These are phyloP conservation scores for Neodontobutis hainanensis DNA, from an alignment of 2,113 vertebrate species.

Conservation along the genomic window DNA sequence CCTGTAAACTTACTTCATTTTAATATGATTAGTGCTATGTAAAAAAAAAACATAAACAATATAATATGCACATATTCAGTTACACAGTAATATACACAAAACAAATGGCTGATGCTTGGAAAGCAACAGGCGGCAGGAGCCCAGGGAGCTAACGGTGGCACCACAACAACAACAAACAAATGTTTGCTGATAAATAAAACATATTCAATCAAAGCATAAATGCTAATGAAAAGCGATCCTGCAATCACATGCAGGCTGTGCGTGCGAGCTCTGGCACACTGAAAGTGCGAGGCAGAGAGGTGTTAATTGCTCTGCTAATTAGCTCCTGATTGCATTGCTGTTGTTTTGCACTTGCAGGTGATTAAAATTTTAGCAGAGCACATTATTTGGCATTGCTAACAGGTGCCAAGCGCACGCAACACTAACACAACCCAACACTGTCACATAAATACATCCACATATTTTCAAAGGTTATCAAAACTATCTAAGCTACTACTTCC, in stretches of 20 bases:
- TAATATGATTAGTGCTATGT: background rate
- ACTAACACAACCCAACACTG: slow-evolving; percentile 44
- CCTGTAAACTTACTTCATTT: too few species aligned
- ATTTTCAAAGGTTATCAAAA: slow-evolving; percentile 14
- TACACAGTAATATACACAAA: slow-evolving; percentile 4
- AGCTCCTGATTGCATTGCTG: slow-evolving; percentile 99
- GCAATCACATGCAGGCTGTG: slow-evolving; percentile 77
- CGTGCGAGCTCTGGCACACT: slow-evolving; percentile 67
- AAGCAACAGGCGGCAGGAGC: slow-evolving; percentile 25
- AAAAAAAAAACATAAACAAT: background rate
- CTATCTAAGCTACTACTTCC: slow-evolving; percentile 75
- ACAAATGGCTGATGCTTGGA: background rate
- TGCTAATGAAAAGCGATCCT: slow-evolving; percentile 86
- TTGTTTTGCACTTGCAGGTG: slow-evolving; percentile 99
- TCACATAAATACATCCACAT: slow-evolving; percentile 1
- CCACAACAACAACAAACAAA: slow-evolving; percentile 69
- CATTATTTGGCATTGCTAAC: slow-evolving; percentile 99
- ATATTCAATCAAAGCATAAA: slow-evolving; percentile 84
- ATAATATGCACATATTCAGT: background rate
- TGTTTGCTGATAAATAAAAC: slow-evolving; percentile 78
- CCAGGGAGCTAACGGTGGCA: slow-evolving; percentile 35
- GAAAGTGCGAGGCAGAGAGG: slow-evolving; percentile 82
- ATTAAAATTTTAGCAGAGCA: slow-evolving; percentile 99
- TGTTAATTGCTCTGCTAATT: slow-evolving; percentile 99
- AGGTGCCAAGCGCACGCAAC: slow-evolving; percentile 80